Base-by-base conservation (phyloP, 2,113 vertebrate species). In the Hassar affinis region DNA sequence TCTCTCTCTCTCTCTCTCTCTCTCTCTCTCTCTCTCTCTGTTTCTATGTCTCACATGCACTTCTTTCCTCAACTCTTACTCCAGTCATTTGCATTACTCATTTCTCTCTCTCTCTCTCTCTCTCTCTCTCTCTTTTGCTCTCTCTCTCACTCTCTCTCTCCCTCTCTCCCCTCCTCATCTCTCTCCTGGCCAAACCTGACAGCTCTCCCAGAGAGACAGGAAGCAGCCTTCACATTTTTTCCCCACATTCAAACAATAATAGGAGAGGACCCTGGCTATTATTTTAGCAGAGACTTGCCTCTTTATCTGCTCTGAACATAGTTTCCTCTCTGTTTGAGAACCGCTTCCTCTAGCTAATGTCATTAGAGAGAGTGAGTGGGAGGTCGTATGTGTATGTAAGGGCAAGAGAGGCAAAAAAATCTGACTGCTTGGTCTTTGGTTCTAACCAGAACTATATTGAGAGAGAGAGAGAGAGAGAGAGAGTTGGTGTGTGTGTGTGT, bases 231-330 rank as follows among this genome's bases (percentile, higher is more conserved):
- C 74, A 87, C 92, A 91, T 92, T 91, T 89, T 86, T 88, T 84
- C 51, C 87, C 84, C 38, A 79, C 49, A 49, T 84, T 94, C 88
- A 90, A 93, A 94, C 93, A 94, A 95, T 93, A 95, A 94, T 92
- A 93, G 83, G 56, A 89, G 90, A 89, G 90, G 92, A 93, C 85
- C 89, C 91, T 91, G 90, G 91, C 88, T 94, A 94, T 94, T 94
- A 94, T 94, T 93, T 91, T 93, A 92, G 92, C 93, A 90, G 92
- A 90, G 83, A 81, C 92, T 92, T 92, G 89, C 90, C 87, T 86
- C 94, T 96, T 96, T 96, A 96, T 96, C 96, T 96, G 91, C 93
- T 80, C 94, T 86, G 86, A 92, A 90, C 96, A 96, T 94, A 90
- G 92, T 94, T 96, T 96, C 95, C 95, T 95, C 88, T 88, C 87